Percentiles rank a stretch among this genome's conserved stretches.
phyloP scores from a whole-genome alignment of 1,140 invertebrate species.

The Nixonia krombeini region DNA sequence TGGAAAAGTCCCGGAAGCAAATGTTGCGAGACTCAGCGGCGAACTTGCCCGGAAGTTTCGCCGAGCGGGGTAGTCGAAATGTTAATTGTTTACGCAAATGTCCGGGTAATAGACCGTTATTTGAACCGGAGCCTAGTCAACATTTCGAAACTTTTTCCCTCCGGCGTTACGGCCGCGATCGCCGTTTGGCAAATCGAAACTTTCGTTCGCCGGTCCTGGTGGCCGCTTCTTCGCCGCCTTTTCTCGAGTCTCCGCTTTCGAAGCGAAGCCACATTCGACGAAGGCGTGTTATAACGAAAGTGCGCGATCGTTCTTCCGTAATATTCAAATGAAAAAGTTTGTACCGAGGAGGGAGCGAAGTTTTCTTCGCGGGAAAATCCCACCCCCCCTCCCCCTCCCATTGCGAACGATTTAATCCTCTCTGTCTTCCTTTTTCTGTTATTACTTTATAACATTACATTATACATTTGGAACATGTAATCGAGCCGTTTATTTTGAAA shows the following conservation, averaged over 20 bases:
- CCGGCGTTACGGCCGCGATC: not conserved
- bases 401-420: not conserved
- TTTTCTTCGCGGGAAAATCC: not conserved
- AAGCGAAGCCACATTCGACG: constrained; percentile 1
- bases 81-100: too few relatives aligned
- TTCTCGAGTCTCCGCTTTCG: constrained; percentile 1
- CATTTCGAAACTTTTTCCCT: not conserved
- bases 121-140: not conserved
- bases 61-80: too few relatives aligned
- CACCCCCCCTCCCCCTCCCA: too few relatives aligned
- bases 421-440: not conserved
- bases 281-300: not conserved
- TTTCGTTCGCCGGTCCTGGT: not conserved
- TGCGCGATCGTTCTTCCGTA: constrained; percentile 1
- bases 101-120: too few relatives aligned
- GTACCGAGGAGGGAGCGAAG: not conserved
- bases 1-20: too few relatives aligned
- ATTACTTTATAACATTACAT: too few relatives aligned
- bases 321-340: constrained; percentile 6
- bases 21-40: too few relatives aligned
- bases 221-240: not conserved
- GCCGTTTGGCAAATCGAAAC: not conserved
- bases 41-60: too few relatives aligned
- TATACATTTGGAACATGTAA: too few relatives aligned
- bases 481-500: too few relatives aligned